A percentile compares a stretch with the other conserved stretches of the same genome.
These are phyloP conservation scores for Crenichthys baileyi DNA, from an alignment of 2,797 vertebrate genomes.

Conservation along the genomic window DNA sequence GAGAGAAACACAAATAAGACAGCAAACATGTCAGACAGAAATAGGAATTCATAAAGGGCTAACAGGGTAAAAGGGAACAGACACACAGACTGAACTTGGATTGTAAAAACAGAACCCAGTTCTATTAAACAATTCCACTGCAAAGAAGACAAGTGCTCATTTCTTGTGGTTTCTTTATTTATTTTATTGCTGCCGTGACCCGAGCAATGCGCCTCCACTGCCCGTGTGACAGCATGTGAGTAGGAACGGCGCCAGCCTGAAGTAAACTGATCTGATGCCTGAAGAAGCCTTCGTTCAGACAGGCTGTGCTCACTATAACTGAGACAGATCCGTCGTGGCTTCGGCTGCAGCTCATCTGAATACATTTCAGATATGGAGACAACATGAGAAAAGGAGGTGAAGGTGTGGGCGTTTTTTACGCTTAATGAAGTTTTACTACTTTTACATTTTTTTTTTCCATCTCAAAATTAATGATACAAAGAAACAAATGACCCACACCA, in stretches of 20 bases:
- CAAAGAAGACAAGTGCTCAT: constrained; percentile 13
- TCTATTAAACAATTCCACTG: not conserved
- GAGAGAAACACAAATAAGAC: constrained; percentile 41
- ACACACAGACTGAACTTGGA: not conserved
- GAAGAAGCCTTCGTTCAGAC: constrained; percentile 23
- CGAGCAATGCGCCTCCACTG: constrained; percentile 4
- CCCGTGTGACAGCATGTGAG: constrained; percentile 50
- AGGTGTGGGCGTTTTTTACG: too few species aligned
- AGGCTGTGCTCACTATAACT: constrained; percentile 4
- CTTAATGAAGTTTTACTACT: too few species aligned
- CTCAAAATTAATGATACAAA: too few species aligned
- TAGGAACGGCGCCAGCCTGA: constrained; percentile 17
- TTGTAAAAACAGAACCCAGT: not conserved
- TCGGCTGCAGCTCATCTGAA: not conserved
- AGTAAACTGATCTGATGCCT: constrained; percentile 36
- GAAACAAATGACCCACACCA: too few species aligned
- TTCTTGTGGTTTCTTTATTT: constrained; percentile 26
- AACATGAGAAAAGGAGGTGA: not conserved
- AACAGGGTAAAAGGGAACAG: not conserved
- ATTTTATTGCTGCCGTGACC: constrained; percentile 19
- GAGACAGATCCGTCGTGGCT: not conserved
- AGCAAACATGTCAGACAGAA: not conserved
- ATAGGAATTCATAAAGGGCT: too few species aligned
- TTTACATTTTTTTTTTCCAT: too few species aligned
- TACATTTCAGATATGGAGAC: not conserved